These are phyloP conservation scores for Podarcis raffonei DNA, from an alignment of 2,113 vertebrate species.

Conservation along the genomic window DNA sequence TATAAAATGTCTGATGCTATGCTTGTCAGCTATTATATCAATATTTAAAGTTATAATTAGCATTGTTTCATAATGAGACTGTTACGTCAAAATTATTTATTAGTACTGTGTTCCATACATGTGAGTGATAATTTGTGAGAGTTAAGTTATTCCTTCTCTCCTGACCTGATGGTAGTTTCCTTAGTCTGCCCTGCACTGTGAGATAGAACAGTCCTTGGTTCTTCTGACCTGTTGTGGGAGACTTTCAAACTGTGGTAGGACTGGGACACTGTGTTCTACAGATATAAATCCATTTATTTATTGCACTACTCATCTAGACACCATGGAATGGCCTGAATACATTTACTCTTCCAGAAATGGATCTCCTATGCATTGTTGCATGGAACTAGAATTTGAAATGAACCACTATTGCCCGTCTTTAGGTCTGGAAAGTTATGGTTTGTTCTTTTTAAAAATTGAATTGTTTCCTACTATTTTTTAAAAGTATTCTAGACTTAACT, in stretches of 20 bases:
- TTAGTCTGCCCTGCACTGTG: neutral
- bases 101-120: neutral
- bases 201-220: neutral
- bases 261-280: neutral
- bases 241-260: neutral
- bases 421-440: too few species aligned
- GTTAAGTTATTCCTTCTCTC: neutral
- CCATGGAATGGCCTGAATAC: neutral
- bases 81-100: neutral
- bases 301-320: neutral
- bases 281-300: neutral
- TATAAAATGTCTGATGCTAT: neutral
- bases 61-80: neutral
- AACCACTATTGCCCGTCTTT: too few species aligned
- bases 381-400: neutral
- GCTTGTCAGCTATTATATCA: neutral
- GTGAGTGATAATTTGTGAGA: neutral
- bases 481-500: neutral
- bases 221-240: neutral
- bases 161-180: neutral
- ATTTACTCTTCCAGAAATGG: neutral
- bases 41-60: neutral
- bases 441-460: neutral
- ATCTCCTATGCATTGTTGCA: neutral
- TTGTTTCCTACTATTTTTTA: neutral